Percentiles rank a stretch among this genome's conserved stretches.
Conservation (phyloP, 2,888 invertebrate genomes). For the Tupiocoris notatus region DNA sequence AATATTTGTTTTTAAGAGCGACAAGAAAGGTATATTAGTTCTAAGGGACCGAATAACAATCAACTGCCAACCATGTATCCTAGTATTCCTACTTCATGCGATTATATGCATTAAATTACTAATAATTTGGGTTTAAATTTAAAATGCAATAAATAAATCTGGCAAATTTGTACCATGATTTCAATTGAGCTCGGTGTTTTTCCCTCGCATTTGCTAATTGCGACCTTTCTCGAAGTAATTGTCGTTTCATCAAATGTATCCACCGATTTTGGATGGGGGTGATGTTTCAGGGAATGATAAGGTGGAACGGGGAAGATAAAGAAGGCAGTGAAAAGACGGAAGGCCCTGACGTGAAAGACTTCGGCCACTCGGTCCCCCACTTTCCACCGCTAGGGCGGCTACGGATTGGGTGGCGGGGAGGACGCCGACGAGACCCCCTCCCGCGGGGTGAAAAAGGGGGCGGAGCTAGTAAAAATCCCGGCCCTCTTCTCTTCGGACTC, state of each 20-base stretch:
- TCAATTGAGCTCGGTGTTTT: no score
- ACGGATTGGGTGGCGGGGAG: not conserved
- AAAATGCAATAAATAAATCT: no score
- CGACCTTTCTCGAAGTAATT: not conserved
- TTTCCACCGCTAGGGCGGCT: not conserved
- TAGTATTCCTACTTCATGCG: no score
- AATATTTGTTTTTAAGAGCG: no score
- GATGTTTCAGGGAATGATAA: not conserved
- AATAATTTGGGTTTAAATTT: no score
- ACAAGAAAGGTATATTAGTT: no score
- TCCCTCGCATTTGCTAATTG: not conserved
- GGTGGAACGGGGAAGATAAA: not conserved
- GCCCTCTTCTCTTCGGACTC: constrained; percentile 11
- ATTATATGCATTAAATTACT: no score
- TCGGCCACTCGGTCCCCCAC: not conserved
- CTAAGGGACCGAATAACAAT: no score
- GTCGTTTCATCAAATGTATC: not conserved
- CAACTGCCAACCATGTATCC: no score
- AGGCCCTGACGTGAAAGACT: not conserved
- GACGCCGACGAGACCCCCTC: no score
- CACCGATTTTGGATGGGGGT: not conserved
- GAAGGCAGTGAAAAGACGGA: not conserved
- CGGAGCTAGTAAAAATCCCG: constrained; percentile 41
- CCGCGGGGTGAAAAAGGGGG: constrained; percentile 39
- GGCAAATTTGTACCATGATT: no score